These are phyloP conservation scores for Tolmerus cingulatus DNA, from an alignment of 2,888 invertebrate species.

Conservation along the genomic window DNA sequence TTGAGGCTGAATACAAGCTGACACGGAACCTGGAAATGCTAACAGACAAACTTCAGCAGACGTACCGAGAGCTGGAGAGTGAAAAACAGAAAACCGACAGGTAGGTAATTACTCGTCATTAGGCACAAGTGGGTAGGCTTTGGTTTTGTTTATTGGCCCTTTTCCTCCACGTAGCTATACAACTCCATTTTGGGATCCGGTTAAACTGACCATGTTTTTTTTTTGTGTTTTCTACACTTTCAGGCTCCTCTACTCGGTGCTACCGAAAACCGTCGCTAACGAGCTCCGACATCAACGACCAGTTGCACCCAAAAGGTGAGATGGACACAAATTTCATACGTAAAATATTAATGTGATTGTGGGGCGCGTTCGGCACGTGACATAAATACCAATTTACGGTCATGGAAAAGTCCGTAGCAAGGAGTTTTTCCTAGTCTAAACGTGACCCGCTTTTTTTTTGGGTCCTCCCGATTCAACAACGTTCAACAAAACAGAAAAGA, in stretches of 20 bases:
- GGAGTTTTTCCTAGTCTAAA: not conserved
- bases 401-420: not conserved
- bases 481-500: not conserved
- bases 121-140: not conserved
- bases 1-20: conserved; percentile 95
- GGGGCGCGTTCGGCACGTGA: not conserved
- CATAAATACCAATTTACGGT: not conserved
- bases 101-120: conserved; percentile 70
- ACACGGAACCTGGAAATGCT: conserved; percentile 92
- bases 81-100: conserved; percentile 97
- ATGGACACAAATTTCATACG: conserved; percentile 1
- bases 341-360: not conserved
- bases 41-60: conserved; percentile 94
- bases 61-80: conserved; percentile 89
- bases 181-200: not conserved
- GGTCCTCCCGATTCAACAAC: not conserved
- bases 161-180: not conserved
- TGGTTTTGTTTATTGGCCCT: not conserved
- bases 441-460: not conserved
- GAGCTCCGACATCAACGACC: conserved; percentile 91
- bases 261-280: conserved; percentile 94
- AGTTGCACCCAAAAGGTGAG: conserved; percentile 84
- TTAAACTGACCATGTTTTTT: not conserved
- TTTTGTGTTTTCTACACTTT: conserved; percentile 50
- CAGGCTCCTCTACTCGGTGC: conserved; percentile 91